These are phyloP conservation scores for Drosophila repleta DNA, from an alignment of 1,140 invertebrate species.

Conservation along the genomic window DNA sequence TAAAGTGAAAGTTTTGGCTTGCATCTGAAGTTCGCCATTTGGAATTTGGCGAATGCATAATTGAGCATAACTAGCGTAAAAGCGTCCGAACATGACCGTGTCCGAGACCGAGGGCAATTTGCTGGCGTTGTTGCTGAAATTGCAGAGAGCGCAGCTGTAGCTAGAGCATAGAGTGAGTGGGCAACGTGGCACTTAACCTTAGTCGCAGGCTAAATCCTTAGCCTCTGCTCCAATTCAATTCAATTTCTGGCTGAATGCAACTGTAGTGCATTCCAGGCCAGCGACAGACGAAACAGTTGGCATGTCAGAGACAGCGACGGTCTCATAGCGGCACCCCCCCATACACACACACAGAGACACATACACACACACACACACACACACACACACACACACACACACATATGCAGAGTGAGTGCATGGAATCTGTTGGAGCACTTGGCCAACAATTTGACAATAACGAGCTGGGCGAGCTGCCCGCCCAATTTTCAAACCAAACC, in stretches of 20 bases:
- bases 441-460: slow-evolving; percentile 78
- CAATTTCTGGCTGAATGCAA: slow-evolving; percentile 28
- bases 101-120: slow-evolving; percentile 51
- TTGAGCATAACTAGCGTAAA: slow-evolving; percentile 58
- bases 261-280: slow-evolving; percentile 64
- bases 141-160: slow-evolving; percentile 25
- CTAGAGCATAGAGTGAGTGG: slow-evolving; percentile 19
- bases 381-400: slow-evolving; percentile 8
- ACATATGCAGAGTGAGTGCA: slow-evolving; percentile 14
- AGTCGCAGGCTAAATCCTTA: slow-evolving; percentile 9
- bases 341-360: slow-evolving; percentile 8
- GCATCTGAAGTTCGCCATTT: slow-evolving; percentile 28
- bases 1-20: slow-evolving; percentile 67
- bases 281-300: slow-evolving; percentile 47
- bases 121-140: slow-evolving; percentile 47
- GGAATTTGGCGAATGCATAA: slow-evolving; percentile 53
- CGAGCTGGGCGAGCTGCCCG: slow-evolving; percentile 65
- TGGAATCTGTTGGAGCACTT: slow-evolving; percentile 54
- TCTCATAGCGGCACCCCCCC: slow-evolving; percentile 56
- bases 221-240: slow-evolving; percentile 30
- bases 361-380: slow-evolving; percentile 11
- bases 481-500: slow-evolving; percentile 66
- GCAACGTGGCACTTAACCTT: slow-evolving; percentile 75
- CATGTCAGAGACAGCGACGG: slow-evolving; percentile 48
- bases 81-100: slow-evolving; percentile 19